Conservation (phyloP, 2,888 invertebrate species). For the Ophioninae sp. region DNA sequence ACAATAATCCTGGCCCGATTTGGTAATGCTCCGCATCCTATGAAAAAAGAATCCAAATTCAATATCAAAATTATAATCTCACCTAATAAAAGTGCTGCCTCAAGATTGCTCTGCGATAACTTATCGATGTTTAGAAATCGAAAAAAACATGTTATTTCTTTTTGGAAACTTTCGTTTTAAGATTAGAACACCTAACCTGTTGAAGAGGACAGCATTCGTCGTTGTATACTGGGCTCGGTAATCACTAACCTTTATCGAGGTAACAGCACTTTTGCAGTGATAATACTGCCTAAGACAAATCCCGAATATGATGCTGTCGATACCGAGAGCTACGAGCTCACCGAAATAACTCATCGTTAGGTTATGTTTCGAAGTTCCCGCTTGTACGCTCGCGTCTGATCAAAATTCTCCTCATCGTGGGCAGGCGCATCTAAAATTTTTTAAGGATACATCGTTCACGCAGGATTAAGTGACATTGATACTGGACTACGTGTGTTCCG, state of each 20-base stretch:
- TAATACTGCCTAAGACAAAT: slow-evolving; percentile 89
- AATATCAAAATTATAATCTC: slow-evolving; percentile 27
- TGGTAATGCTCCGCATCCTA: slow-evolving; percentile 85
- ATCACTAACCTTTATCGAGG: slow-evolving; percentile 86
- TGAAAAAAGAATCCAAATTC: background rate
- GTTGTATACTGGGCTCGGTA: background rate
- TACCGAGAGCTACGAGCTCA: slow-evolving; percentile 88
- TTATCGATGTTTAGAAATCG: background rate
- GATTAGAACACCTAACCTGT: slow-evolving; percentile 16
- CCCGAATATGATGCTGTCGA: slow-evolving; percentile 89
- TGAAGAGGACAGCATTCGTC: background rate
- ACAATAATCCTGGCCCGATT: slow-evolving; percentile 85
- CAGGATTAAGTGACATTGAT: background rate
- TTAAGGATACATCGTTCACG: slow-evolving; percentile 11
- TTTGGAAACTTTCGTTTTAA: background rate
- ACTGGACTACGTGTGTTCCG: background rate
- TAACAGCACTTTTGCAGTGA: slow-evolving; percentile 87
- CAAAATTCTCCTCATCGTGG: slow-evolving; percentile 47
- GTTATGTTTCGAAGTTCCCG: slow-evolving; percentile 66
- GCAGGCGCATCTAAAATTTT: slow-evolving; percentile 22
- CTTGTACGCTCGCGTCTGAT: slow-evolving; percentile 8
- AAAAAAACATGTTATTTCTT: background rate
- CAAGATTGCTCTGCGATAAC: background rate
- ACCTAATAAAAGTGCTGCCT: background rate
- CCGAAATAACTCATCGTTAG: slow-evolving; percentile 88